Evolutionary conservation across 2,113 vertebrate species (phyloP).

Genomic region (Psammodynastes pulverulentus): DNA sequence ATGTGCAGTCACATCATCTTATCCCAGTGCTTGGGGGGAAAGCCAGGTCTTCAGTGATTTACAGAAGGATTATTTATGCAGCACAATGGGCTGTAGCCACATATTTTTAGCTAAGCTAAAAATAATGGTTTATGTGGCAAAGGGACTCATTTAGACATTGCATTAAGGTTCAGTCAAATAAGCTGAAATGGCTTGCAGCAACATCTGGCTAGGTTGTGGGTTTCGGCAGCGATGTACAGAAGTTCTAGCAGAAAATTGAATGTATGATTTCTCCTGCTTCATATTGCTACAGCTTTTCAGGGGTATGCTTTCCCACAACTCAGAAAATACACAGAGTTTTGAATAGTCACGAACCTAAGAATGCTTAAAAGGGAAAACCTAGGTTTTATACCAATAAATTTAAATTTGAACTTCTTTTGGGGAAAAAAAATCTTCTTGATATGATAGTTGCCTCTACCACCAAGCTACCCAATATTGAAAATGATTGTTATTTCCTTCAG

Average conservation of each 20-base stretch:
- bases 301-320: not conserved
- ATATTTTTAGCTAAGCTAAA: not conserved
- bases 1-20: not conserved
- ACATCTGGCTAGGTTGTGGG: not conserved
- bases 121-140: not conserved
- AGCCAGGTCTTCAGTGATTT: not conserved
- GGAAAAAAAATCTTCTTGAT: not conserved
- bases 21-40: not conserved
- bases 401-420: not conserved
- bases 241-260: slow-evolving; percentile 29
- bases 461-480: not conserved
- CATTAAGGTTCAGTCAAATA: not conserved
- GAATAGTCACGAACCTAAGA: not conserved
- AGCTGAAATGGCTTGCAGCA: not conserved
- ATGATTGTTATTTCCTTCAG: not conserved
- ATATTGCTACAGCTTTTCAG: not conserved
- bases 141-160: not conserved
- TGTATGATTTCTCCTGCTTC: slow-evolving; percentile 4
- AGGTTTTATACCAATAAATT: not conserved
- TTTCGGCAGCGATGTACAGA: slow-evolving; percentile 28
- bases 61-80: not conserved
- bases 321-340: not conserved
- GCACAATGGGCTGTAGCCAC: not conserved
- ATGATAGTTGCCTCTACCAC: not conserved
- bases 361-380: not conserved